Evolutionary conservation across 2,113 vertebrate species (phyloP).

Genomic region (Canis aureus): DNA sequence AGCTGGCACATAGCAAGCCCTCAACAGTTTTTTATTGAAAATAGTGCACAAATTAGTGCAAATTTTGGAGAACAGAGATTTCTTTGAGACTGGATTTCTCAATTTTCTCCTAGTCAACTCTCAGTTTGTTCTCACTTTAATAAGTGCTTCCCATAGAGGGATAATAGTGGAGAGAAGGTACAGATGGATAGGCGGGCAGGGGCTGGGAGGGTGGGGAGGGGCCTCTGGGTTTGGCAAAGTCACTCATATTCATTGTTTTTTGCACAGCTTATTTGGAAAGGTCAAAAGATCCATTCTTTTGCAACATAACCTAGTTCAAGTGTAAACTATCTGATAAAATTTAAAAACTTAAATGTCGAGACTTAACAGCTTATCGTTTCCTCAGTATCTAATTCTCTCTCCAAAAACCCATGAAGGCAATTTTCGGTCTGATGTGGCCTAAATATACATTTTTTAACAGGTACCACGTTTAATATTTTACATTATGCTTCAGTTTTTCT

Average conservation of each 20-base stretch:
- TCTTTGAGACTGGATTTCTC: not conserved
- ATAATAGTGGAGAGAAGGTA: not conserved
- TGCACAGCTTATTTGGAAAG: not conserved
- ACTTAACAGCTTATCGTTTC: not conserved
- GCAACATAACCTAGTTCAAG: not conserved
- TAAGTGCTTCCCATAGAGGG: not conserved
- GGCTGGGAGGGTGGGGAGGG: not conserved
- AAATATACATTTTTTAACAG: conserved; percentile 1
- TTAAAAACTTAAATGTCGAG: conserved; percentile 11
- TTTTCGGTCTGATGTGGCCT: conserved; percentile 24
- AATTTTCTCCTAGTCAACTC: not conserved
- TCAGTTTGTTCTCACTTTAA: not conserved
- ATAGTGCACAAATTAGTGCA: not conserved
- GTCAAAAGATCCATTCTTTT: not conserved
- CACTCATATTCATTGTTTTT: not conserved
- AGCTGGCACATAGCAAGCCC: not conserved
- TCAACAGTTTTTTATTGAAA: not conserved
- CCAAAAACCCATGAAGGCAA: not conserved
- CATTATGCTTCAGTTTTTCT: not conserved
- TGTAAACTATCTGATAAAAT: conserved; percentile 32
- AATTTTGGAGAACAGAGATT: conserved; percentile 31
- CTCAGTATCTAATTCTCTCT: conserved; percentile 33
- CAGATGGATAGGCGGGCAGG: too few species aligned
- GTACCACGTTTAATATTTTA: not conserved
- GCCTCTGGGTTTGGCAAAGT: too few species aligned